These are phyloP conservation scores for Sinhomidia bicolor DNA, from an alignment of 2,888 invertebrate species.

Conservation along the genomic window DNA sequence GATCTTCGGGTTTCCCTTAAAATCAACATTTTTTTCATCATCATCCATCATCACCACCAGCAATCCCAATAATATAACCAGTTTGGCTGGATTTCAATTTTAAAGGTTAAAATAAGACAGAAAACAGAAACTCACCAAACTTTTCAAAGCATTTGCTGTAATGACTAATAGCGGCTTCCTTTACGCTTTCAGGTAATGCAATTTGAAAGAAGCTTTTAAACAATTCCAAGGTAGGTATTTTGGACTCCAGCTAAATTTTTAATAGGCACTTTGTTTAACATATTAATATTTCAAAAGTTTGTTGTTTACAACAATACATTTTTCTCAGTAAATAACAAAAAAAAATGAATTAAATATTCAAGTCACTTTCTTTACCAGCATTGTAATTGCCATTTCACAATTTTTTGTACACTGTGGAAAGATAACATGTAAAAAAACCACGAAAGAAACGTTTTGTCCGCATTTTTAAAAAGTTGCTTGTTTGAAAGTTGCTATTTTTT, in stretches of 20 bases:
- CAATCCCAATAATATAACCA: too few species aligned
- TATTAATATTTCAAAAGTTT: too few species aligned
- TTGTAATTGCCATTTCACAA: conserved; percentile 41
- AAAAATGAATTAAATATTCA: neutral
- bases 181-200: neutral
- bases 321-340: neutral
- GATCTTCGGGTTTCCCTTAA: neutral
- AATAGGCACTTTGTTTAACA: too few species aligned
- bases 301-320: conserved; percentile 5
- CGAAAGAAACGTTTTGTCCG: too few species aligned
- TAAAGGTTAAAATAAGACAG: neutral
- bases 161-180: neutral
- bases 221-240: conserved; percentile 20
- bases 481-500: too few species aligned
- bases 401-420: conserved; percentile 48
- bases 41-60: too few species aligned
- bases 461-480: too few species aligned
- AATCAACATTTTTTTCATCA: neutral
- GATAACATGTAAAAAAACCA: neutral
- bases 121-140: conserved; percentile 9
- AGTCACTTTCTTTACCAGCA: conserved; percentile 32
- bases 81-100: neutral
- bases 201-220: conserved; percentile 10
- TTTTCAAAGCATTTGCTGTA: conserved; percentile 35
- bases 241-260: conserved; percentile 4